Percentiles rank a stretch among this genome's conserved stretches.
These are phyloP conservation scores for Otis tarda DNA, from an alignment of 2,113 vertebrate genomes.

Conservation along the genomic window DNA sequence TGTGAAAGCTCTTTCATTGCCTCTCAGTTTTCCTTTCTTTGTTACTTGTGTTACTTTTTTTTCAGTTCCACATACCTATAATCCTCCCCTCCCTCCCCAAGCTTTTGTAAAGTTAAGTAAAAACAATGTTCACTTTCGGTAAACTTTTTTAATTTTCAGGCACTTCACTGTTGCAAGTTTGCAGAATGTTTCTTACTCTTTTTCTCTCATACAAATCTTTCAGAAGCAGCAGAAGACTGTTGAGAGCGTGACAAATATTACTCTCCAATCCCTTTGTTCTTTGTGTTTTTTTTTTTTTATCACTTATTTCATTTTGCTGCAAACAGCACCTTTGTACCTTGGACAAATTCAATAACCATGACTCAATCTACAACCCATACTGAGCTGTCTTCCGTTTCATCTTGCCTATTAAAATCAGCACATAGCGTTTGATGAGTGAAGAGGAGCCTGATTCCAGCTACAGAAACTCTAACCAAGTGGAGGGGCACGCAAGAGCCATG, in stretches of 20 bases:
- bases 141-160: neutral
- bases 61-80: neutral
- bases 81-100: too few relatives aligned
- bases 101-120: neutral
- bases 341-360: slow-evolving; percentile 47
- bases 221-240: slow-evolving; percentile 35
- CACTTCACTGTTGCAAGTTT: neutral
- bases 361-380: neutral
- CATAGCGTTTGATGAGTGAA: neutral
- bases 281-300: slow-evolving; percentile 13
- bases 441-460: neutral
- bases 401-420: slow-evolving; percentile 4
- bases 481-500: accelerated
- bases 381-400: neutral
- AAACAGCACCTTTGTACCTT: slow-evolving; percentile 46
- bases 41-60: neutral
- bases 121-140: neutral
- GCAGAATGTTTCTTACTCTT: slow-evolving; percentile 2
- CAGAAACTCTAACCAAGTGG: neutral
- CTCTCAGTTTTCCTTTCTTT: neutral
- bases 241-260: slow-evolving; percentile 10
- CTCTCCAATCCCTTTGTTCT: slow-evolving; percentile 32
- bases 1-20: neutral
- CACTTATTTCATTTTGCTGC: slow-evolving; percentile 46
- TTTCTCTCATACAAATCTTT: slow-evolving; percentile 24